Evolutionary conservation across 1,140 invertebrate species (phyloP).

Genomic region (Zaprionus camerounensis): DNA sequence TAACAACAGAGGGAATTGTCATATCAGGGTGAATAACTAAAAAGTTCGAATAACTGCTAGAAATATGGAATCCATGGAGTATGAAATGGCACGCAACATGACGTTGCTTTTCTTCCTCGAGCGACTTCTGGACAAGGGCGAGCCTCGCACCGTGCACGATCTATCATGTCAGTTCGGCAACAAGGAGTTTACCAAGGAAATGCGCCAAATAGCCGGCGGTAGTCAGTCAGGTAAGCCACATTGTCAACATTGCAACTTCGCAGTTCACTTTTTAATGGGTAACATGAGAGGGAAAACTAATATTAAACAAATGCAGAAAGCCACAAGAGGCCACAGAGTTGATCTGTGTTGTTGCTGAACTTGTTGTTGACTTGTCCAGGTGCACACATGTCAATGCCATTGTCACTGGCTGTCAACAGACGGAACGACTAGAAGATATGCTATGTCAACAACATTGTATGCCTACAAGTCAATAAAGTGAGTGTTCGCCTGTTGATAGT

Average conservation of each 20-base stretch:
- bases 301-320: conserved; percentile 37
- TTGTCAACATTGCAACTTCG: background rate
- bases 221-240: conserved; percentile 91
- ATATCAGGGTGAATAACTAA: conserved; percentile 54
- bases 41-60: conserved; percentile 36
- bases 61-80: conserved; percentile 95
- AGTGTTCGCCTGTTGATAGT: background rate
- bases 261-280: conserved; percentile 34
- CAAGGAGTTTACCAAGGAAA: conserved; percentile 97
- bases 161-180: conserved; percentile 98
- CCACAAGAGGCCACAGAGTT: conserved; percentile 26
- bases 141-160: conserved; percentile 97
- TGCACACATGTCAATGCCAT: conserved; percentile 70
- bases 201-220: conserved; percentile 96
- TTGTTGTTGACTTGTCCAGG: conserved; percentile 53
- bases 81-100: conserved; percentile 96
- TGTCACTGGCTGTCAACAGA: conserved; percentile 46
- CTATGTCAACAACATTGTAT: background rate
- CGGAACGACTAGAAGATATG: background rate
- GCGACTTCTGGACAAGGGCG: conserved; percentile 96
- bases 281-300: conserved; percentile 62
- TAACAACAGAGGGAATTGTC: conserved; percentile 39
- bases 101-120: conserved; percentile 98
- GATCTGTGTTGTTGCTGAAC: conserved; percentile 45
- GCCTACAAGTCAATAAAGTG: conserved; percentile 1